Conservation (phyloP, 2,113 vertebrate species). For the Amphiprion ocellaris region DNA sequence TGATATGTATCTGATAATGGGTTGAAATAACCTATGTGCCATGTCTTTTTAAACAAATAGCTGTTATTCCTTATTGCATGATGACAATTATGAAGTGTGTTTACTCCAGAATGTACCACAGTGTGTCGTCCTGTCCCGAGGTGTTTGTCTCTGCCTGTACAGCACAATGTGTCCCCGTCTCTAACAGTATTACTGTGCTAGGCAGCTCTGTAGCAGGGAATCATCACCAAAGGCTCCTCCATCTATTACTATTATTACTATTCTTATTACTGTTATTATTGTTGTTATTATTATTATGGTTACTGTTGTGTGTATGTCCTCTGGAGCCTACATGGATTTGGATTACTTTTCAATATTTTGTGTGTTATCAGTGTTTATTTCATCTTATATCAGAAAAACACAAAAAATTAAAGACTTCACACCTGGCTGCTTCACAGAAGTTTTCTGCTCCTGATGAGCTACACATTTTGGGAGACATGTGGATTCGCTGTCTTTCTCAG, state of each 20-base stretch:
- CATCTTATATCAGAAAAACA: background rate
- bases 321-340: conserved; percentile 21
- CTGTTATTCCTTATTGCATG: conserved; percentile 86
- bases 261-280: conserved; percentile 27
- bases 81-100: conserved; percentile 87
- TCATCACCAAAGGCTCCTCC: conserved; percentile 40
- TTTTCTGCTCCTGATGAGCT: background rate
- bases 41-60: conserved; percentile 69
- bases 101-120: conserved; percentile 83
- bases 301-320: conserved; percentile 20
- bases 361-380: conserved; percentile 23
- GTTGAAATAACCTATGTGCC: conserved; percentile 84
- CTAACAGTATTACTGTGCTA: conserved; percentile 90
- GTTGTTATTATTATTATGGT: conserved; percentile 14
- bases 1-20: conserved; percentile 80
- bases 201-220: conserved; percentile 83
- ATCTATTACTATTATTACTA: conserved; percentile 34
- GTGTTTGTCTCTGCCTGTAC: conserved; percentile 81
- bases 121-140: conserved; percentile 67
- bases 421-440: too few relatives aligned
- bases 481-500: too few relatives aligned
- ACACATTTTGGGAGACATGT: background rate
- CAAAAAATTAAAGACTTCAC: too few relatives aligned
- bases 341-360: background rate
- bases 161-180: conserved; percentile 86